Percentiles rank a stretch among this genome's conserved stretches.
Evolutionary conservation across 2,888 invertebrate genomes (phyloP).

Genomic region (Drosophila mettleri): DNA sequence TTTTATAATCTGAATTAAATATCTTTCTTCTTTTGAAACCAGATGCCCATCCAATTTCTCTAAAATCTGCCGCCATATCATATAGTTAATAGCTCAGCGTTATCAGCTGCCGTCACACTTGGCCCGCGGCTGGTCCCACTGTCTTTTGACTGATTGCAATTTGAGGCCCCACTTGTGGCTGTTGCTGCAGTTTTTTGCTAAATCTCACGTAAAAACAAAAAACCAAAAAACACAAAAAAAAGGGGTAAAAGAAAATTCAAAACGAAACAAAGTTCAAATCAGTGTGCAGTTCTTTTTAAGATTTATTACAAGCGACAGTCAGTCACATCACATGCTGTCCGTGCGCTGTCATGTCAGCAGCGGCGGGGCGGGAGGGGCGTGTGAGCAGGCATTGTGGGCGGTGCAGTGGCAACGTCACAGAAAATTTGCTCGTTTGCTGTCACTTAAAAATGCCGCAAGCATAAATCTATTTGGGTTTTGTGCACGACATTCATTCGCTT

Average conservation of each 20-base stretch:
- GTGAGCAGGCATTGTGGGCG: slow-evolving; percentile 8
- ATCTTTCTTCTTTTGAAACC: no score
- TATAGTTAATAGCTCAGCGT: neutral
- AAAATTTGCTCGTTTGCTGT: slow-evolving; percentile 71
- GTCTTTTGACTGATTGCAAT: slow-evolving; percentile 33
- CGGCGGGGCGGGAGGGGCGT: slow-evolving; percentile 14
- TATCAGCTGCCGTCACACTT: neutral
- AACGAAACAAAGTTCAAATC: slow-evolving; percentile 53
- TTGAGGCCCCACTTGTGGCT: slow-evolving; percentile 62
- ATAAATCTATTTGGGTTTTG: slow-evolving; percentile 78
- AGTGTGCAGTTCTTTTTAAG: slow-evolving; percentile 67
- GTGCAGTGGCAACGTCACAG: slow-evolving; percentile 39
- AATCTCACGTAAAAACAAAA: slow-evolving; percentile 16
- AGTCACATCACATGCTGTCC: slow-evolving; percentile 70
- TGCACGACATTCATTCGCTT: slow-evolving; percentile 51
- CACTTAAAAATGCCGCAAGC: slow-evolving; percentile 79
- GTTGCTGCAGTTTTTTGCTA: slow-evolving; percentile 33
- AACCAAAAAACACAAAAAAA: neutral
- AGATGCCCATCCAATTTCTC: neutral
- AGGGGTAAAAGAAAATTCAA: slow-evolving; percentile 1
- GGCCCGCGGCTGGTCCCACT: slow-evolving; percentile 14
- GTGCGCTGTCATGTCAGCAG: slow-evolving; percentile 65
- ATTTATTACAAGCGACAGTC: slow-evolving; percentile 76
- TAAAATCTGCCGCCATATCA: neutral
- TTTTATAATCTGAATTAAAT: no score